Base-by-base conservation (phyloP, 1,140 invertebrate species). In the Drosophila grimshawi region DNA sequence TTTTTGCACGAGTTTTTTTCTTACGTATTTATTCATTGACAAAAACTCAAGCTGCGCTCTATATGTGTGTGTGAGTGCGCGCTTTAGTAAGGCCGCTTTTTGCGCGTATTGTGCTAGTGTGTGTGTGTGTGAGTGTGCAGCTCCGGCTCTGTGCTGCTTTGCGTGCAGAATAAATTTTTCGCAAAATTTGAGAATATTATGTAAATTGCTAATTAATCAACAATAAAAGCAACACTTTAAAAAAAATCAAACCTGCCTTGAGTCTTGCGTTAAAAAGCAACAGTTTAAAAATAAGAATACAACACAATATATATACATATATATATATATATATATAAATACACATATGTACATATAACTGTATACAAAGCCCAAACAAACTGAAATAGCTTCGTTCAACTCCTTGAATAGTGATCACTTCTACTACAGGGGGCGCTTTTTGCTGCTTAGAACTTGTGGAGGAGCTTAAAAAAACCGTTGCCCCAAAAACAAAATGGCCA, bases 21-120 rank as follows among this genome's bases (percentile, higher is more conserved):
- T 81, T 90, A 88, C 80, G 86, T 86, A 90, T 90, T 90, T 90
- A 80, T 91, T 86, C 88, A 90, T 90, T 90, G 88, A 90, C 88
- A 90, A 90, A 90, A 90, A 90, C 85, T 83, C 66, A 86, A 88
- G 86, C 86, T 82, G 67, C 62, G 83, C 64, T 83, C 45, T 41
- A 70, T 60, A 64, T 76, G 72, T 76, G 65, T 80, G 61, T 80
- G 77, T 86, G 69, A 67, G 70, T 66, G 60, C 49, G 59, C 49
- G 69, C 57, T 67, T 63, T 75, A 41, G 64, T 75, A 70, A 75
- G 73, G 59, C 52, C 71, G 64, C 63, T 39, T 66, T 60, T 72
- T 71, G 33, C 66, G 52, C 53, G 55, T 60, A 62, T 43, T 71
- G 7, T 48, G 33, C 56, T 41, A 10, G 29, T 48, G 59, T 64